Evolutionary conservation across 2,113 vertebrate species (phyloP).

Genomic region (Hystrix brachyura): DNA sequence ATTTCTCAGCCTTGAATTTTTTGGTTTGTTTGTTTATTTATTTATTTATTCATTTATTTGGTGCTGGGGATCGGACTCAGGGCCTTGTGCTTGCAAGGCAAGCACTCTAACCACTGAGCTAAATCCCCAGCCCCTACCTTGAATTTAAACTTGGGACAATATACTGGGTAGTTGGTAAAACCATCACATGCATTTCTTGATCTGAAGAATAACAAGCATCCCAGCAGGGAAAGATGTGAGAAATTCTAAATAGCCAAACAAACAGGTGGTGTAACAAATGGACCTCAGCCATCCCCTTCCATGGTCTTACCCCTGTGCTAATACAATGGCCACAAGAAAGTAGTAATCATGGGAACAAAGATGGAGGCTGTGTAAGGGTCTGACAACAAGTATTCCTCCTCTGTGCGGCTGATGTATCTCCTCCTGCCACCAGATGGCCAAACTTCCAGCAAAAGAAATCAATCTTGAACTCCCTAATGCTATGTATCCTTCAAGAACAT

Average conservation of each 20-base stretch:
- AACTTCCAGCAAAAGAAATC: neutral
- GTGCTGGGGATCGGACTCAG: no score
- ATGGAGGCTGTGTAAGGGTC: neutral
- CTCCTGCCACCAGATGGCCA: neutral
- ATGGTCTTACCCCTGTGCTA: neutral
- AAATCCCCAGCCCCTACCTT: neutral
- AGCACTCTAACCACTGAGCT: no score
- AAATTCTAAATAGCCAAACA: neutral
- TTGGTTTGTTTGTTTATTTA: no score
- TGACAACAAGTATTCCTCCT: neutral
- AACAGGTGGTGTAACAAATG: neutral
- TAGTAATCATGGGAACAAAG: neutral
- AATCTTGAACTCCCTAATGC: neutral
- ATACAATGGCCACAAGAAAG: neutral
- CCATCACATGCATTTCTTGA: conserved; percentile 4
- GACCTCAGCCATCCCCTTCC: neutral
- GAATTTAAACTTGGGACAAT: conserved; percentile 7
- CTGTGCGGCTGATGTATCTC: neutral
- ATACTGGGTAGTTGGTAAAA: neutral
- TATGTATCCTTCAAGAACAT: neutral
- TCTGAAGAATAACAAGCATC: neutral
- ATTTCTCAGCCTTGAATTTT: neutral
- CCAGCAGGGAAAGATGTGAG: neutral
- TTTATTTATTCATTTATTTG: no score
- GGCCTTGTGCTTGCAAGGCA: no score